Evolutionary conservation across 2,888 invertebrate species (phyloP), one percentile per base, ranked within the genome.

Genomic region (Drosophila algonquin): DNA sequence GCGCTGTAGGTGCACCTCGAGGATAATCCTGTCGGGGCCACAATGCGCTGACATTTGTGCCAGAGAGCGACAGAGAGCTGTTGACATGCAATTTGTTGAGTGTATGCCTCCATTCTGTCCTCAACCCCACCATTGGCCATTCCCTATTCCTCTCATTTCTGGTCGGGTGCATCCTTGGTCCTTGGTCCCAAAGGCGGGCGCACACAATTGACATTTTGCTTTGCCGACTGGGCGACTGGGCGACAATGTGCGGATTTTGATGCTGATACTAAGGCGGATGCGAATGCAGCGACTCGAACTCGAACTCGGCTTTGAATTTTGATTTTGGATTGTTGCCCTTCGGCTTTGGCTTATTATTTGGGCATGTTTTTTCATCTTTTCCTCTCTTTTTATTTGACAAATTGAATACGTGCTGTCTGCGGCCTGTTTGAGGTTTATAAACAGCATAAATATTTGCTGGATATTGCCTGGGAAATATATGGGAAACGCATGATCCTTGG

Each of bases 1-100:
- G 60, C 64, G 3, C 50, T 46, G 73, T 73, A 77, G 76, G 76
- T 76, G 77, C 73, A 73, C 63, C 68, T 40, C 40, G 57, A 57
- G 82, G 77, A 81, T 81, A 76, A 89, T 84, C 72, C 85, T 60
- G 72, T 47, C 76, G 72, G 74, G 53, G 57, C 75, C 73, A 74
- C 72, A 71, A 75, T 75, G 70, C 63, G 48, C 68, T 68, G 77
- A 76, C 76, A 59, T 77, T 76, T 77, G 59, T 73, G 73, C 57
- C 68, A 52, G 61, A 77, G 40, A 32, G 32, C 18, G 18, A 18
- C 18, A 3, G 14, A 48, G 61, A 84, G 87, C 73, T 85, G 87
- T 85, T 85, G 84, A 85, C 84, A 89, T 89, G 77, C 88, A 85
- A 87, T 89, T 89, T 88, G 83, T 81, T 74, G 76, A 80, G 78